Base-by-base conservation (phyloP, 1,140 invertebrate species). In the Brachionus calyciflorus region DNA sequence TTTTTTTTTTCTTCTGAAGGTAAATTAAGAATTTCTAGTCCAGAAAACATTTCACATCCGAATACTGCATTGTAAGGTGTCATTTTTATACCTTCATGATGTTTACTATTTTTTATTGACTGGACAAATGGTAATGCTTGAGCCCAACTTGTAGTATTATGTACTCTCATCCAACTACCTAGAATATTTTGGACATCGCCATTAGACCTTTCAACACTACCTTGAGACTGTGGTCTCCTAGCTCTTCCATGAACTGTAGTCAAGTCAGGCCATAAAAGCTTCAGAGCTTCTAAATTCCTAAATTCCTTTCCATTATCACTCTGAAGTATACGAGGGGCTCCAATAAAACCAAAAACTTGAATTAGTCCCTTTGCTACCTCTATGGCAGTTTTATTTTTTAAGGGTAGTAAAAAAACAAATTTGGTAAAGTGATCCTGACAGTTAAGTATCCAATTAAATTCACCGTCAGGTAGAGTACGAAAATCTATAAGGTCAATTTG, bases 401-500 rank as follows among this genome's bases (percentile, higher is more conserved):
- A 28, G 7, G 69, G 10, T 12, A 44, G 33, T 12, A 73, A 24
- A 9, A 7, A 14, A 49, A 10, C 7, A 53, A 51, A 53, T 33
- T 73, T 73, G 2, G 44, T 53, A 14, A 73, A 14, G 24, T 73
- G 40, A 37, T 73, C 69, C 24, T 73, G 69, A 33, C 5, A 53
- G 7, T 21, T 21, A 14, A 68, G 14, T 19, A 68, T 40, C 63
- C 55, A 60, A n/a, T 26, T 26, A 17, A 26, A 30, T 30, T 19
- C 41, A 33, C 48, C 24, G 44, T 78, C 63, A n/a, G 51, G 5
- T 26, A 30, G 7, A n/a, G 79, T 77, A 5, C 76, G 53, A 30
- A 76, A 44, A 48, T 80, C 78, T 12, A 79, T 79, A 0, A 79
- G 53, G 40, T 79, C 77, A 49, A 79, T 69, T 77, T 80, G 79